phyloP scores from a whole-genome alignment of 2,113 vertebrate genomes.

The Potamarius usumacintae region DNA sequence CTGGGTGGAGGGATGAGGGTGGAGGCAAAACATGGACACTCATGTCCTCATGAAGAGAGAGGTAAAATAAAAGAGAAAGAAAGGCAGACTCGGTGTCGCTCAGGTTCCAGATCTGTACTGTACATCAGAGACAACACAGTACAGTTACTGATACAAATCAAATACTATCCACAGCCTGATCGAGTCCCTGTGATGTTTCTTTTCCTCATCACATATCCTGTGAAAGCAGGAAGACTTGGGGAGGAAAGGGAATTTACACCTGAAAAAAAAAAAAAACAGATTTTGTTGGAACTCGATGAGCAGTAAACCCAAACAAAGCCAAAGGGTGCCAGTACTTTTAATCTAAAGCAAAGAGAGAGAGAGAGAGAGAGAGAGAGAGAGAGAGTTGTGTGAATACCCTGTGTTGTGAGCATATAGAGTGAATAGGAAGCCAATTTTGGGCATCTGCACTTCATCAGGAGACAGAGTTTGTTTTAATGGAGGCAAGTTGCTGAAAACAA shows the following conservation, averaged over 20 bases:
- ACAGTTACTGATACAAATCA: neutral
- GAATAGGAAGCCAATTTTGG: neutral
- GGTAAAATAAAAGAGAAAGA: neutral
- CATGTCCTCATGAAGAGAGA: neutral
- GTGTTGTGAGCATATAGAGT: neutral
- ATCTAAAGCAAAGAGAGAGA: neutral
- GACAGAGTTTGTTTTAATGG: neutral
- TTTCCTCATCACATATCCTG: neutral
- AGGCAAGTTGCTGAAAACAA: neutral
- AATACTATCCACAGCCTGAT: neutral
- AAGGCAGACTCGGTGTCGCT: neutral
- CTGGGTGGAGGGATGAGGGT: slow-evolving; percentile 46
- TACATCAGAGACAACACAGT: neutral
- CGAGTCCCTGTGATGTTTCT: neutral
- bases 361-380: neutral
- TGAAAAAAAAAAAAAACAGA: neutral
- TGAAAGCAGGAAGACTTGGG: neutral
- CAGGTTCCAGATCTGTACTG: neutral
- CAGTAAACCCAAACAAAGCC: neutral
- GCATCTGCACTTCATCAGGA: neutral
- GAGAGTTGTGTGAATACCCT: neutral
- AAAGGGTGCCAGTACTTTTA: neutral
- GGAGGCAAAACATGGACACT: neutral
- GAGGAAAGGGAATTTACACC: neutral
- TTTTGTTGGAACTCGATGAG: neutral